Percentiles rank a stretch among this genome's conserved stretches.
These are phyloP conservation scores for Coboldia fuscipes DNA, from an alignment of 1,140 invertebrate species.

Conservation along the genomic window DNA sequence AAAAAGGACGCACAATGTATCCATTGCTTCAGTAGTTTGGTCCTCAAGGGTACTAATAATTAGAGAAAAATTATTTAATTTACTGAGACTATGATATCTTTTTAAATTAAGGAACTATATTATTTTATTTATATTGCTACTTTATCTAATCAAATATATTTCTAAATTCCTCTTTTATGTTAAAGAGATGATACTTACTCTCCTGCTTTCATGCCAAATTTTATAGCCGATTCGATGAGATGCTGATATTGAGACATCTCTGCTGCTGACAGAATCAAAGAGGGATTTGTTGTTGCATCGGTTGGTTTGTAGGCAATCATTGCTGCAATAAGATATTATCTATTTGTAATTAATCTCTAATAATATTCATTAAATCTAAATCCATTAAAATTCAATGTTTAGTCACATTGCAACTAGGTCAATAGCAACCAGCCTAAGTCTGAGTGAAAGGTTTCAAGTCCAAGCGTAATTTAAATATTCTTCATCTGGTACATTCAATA, in stretches of 20 bases:
- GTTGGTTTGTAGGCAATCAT: conserved; percentile 94
- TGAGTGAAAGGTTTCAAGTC: too few relatives aligned
- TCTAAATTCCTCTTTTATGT: background rate
- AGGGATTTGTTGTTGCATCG: conserved; percentile 99
- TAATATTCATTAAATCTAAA: too few relatives aligned
- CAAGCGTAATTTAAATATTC: too few relatives aligned
- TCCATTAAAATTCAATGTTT: too few relatives aligned
- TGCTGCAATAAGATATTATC: conserved; percentile 32
- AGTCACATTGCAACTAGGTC: too few relatives aligned
- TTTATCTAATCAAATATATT: background rate
- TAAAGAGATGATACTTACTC: conserved; percentile 24
- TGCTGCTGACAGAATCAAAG: conserved; percentile 83
- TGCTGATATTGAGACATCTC: conserved; percentile 77
- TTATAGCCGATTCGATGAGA: conserved; percentile 73
- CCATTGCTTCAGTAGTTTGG: conserved; percentile 61
- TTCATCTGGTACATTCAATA: too few relatives aligned
- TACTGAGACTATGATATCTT: background rate
- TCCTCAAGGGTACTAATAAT: conserved; percentile 35
- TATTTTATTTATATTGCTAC: background rate
- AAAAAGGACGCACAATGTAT: conserved; percentile 88
- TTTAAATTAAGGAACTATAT: background rate
- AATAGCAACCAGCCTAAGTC: too few relatives aligned
- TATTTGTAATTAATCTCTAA: too few relatives aligned
- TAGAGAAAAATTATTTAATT: conserved; percentile 2
- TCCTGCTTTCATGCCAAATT: conserved; percentile 56